phyloP scores from a whole-genome alignment of 1,140 invertebrate species.

The Temnothorax curvispinosus region DNA sequence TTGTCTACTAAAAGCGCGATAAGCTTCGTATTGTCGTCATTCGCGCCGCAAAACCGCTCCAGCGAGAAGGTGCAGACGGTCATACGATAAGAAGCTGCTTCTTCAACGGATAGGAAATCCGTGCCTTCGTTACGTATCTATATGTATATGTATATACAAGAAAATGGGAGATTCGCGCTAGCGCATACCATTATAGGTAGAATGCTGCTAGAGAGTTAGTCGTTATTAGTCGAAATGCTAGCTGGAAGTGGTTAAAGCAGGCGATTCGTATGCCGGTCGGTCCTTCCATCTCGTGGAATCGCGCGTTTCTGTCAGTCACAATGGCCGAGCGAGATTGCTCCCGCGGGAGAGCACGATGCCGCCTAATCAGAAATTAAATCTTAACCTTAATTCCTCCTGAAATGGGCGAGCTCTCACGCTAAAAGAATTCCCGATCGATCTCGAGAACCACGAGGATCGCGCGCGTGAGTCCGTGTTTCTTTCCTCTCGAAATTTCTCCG shows the following conservation, averaged over 20 bases:
- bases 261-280: slow-evolving; percentile 84
- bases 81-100: slow-evolving; percentile 52
- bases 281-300: slow-evolving; percentile 83
- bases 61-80: slow-evolving; percentile 51
- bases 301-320: slow-evolving; percentile 85
- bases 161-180: slow-evolving; percentile 62
- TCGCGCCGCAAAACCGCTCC: slow-evolving; percentile 41
- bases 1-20: slow-evolving; percentile 24
- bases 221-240: slow-evolving; percentile 79
- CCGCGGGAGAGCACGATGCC: slow-evolving; percentile 74
- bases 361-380: slow-evolving; percentile 85
- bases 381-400: slow-evolving; percentile 82
- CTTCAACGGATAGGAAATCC: slow-evolving; percentile 60
- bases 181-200: slow-evolving; percentile 66
- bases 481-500: slow-evolving; percentile 45
- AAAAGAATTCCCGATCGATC: slow-evolving; percentile 74
- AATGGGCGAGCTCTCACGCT: slow-evolving; percentile 67
- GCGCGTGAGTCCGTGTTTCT: not conserved
- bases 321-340: slow-evolving; percentile 82
- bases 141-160: slow-evolving; percentile 53
- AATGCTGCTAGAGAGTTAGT: slow-evolving; percentile 67
- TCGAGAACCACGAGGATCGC: slow-evolving; percentile 28
- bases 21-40: slow-evolving; percentile 49
- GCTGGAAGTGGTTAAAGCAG: slow-evolving; percentile 81
- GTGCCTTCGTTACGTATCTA: slow-evolving; percentile 46